phyloP scores from a whole-genome alignment of 2,113 vertebrate genomes.

The Lethenteron reissneri region DNA sequence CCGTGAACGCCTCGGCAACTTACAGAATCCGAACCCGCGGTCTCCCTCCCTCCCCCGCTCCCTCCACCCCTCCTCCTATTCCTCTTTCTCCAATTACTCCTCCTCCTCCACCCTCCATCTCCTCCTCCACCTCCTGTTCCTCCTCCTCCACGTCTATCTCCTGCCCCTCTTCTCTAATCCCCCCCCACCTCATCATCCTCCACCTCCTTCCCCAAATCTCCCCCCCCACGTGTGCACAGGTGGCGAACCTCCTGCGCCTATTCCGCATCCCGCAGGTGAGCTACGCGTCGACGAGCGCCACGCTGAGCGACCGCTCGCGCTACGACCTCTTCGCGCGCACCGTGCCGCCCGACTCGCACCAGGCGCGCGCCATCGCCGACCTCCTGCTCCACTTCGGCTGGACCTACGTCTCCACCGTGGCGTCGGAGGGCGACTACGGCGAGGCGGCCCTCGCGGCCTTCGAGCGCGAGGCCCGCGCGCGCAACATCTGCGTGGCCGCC shows the following conservation, averaged over 20 bases:
- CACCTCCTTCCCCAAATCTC: no score
- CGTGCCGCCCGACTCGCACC: constrained; percentile 88
- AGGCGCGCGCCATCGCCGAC: constrained; percentile 95
- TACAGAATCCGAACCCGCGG: neutral
- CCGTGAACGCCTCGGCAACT: neutral
- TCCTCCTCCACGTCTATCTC: no score
- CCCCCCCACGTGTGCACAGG: constrained; percentile 24
- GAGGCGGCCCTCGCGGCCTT: constrained; percentile 96
- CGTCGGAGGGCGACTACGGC: constrained; percentile 82
- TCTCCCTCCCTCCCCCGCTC: neutral
- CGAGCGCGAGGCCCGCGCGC: constrained; percentile 70
- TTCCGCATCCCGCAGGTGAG: constrained; percentile 99
- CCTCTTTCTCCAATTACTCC: neutral
- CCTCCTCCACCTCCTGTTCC: no score
- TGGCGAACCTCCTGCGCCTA: constrained; percentile 80
- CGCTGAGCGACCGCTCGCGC: constrained; percentile 83
- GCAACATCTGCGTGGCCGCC: constrained; percentile 92
- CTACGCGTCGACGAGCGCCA: constrained; percentile 91
- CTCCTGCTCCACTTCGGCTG: constrained; percentile 84
- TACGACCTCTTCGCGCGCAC: constrained; percentile 90
- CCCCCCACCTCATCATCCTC: no score
- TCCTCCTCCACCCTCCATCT: no score
- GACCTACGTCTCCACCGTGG: constrained; percentile 92
- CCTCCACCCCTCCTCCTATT: neutral
- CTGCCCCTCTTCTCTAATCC: neutral